Conservation (phyloP, 2,113 vertebrate species). For the Pristiophorus japonicus region DNA sequence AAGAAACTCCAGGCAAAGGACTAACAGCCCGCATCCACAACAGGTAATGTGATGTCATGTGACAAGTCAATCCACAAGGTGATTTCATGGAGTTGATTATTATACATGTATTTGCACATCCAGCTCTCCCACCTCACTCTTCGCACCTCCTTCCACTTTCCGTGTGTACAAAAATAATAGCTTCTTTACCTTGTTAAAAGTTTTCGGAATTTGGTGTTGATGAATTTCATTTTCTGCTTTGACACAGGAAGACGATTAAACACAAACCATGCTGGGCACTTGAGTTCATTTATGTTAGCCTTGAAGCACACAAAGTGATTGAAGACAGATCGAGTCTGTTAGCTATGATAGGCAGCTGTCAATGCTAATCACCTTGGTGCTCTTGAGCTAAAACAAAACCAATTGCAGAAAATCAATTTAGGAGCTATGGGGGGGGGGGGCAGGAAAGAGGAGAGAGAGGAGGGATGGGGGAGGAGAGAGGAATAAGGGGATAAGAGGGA, state of each 20-base stretch:
- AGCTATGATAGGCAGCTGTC: conserved; percentile 7
- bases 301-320: neutral
- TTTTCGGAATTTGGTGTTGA: neutral
- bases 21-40: neutral
- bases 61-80: neutral
- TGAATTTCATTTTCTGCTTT: neutral
- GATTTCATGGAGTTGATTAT: neutral
- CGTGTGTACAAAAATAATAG: neutral
- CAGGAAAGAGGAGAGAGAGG: neutral
- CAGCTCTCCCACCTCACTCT: neutral
- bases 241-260: neutral
- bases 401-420: neutral
- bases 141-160: too few relatives aligned
- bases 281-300: neutral
- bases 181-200: neutral
- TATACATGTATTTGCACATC: neutral
- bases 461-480: neutral
- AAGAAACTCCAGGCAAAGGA: neutral
- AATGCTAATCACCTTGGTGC: neutral
- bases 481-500: neutral
- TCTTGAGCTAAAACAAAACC: neutral
- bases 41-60: neutral
- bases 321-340: neutral
- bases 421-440: neutral
- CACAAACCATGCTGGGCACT: neutral